Base-by-base conservation (phyloP, 2,113 vertebrate species). In the Sterrhoptilus dennistouni region DNA sequence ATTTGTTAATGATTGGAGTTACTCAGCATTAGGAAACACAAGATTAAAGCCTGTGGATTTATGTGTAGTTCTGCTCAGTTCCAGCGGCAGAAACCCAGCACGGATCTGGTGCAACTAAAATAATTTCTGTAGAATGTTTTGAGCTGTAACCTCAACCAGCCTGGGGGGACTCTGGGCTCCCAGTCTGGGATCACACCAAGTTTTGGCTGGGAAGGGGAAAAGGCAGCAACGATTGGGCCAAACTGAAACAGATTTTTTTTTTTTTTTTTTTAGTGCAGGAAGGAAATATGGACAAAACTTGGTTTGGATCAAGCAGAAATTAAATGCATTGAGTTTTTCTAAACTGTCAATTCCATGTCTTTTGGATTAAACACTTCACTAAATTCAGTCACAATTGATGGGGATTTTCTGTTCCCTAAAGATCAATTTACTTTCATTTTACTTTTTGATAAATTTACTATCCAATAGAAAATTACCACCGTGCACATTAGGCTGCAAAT, bases 21-120 rank as follows among this genome's bases (percentile, higher is more conserved):
- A 14, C 14, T 47, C 5, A 45, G 69, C 42, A 47, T 9, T 2
- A 77, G 36, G 36, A 45, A 84, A 79, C 17, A 35, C 0, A 18
- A 64, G 63, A 27, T 31, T 29, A 60, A 59, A 74, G 66, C 27
- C 49, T 22, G 0, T 36, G 24, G 40, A 14, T 38, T 63, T 47
- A 53, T 44, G 24, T 2, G 33, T 44, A 69, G 15, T 14, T 78
- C 59, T 81, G 81, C 65, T 64, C 47, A 70, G 50, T 5, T 86
- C 31, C 14, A 47, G 71, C 44, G 87, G 78, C 63, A 45, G 33
- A 50, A 63, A 90, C 57, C 47, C 79, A 65, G 83, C 33, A 4
- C 2, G 2, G 1, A 31, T 5, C 54, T 36, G 56, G 8, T 45
- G 61, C 35, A 49, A 22, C 2, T 4, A 2, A 53, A 27, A 31